Base-by-base conservation (phyloP, 2,888 invertebrate genomes). In the Homarus gammarus region DNA sequence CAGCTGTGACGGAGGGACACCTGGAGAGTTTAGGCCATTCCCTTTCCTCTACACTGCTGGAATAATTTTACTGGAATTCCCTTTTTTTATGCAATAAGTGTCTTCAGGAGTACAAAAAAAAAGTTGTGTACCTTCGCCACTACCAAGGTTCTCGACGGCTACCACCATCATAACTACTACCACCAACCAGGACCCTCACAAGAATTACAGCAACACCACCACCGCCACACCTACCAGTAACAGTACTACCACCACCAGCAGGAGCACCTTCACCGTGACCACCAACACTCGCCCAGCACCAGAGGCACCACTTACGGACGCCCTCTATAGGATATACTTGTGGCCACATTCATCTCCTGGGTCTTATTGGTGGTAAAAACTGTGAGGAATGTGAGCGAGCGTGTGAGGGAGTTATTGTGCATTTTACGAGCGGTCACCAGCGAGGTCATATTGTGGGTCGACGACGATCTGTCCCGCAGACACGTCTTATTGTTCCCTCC, bases 301-400 rank as follows among this genome's bases (percentile, higher is more conserved):
- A 56, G 49, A 49, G 49, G 18, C 27, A 64, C 27, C 64, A 64
- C 64, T 64, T 27, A 27, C 64, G 27, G 64, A 27, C 27, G 27
- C 15, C 27, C 49, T 49, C 15, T 72, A 36, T 36, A 38, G n/a
- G 38, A 22, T 72, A 27, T 27, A 18, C 36, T 38, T 15, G 72
- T 36, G 18, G 72, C 40, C 72, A 40, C 40, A 40, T 72, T 27
- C 15, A 40, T 72, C 72, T 56, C 61, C 38, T 1, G 22, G 38
- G 79, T 61, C 18, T 79, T 79, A 79, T 79, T 79, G 79, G 61
- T 38, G 79, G 79, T 79, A 79, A 79, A 78, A 79, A 61, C 38
- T 36, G 36, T 61, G 36, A 38, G 61, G 38, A 61, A 61, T 79
- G 79, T 56, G 79, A n/a, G 79, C 61, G 1, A 38, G 79, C 79